Base-by-base conservation (phyloP, 2,888 invertebrate genomes). In the Capitulum mitella region DNA sequence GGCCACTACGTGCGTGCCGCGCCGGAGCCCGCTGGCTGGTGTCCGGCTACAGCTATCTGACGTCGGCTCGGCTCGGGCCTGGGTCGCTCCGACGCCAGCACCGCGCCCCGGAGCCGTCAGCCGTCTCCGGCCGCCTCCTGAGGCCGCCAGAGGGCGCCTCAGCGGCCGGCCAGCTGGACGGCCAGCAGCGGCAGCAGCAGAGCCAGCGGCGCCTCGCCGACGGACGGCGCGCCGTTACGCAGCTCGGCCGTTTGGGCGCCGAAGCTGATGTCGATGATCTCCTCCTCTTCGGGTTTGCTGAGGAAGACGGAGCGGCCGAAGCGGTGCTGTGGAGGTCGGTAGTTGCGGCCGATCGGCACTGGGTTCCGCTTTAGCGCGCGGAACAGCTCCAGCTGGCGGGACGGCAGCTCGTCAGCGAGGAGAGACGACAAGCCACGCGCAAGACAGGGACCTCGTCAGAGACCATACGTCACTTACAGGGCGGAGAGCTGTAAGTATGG, bases 271-370 rank as follows among this genome's bases (percentile, higher is more conserved):
- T 6, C 32, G 19, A 19, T 37, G 6, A 22, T 32, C 19, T 40
- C 93, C 93, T 93, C 84, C 91, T 89, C 3, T 86, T 87, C 10
- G 93, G 90, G 88, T 83, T 89, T 89, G 78, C 92, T 87, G 43
- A 90, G 89, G 84, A 91, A 92, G 78, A 92, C 87, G 75, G 91
- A 88, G 74, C 92, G 88, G 61, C 89, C 89, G 82, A 91, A 90
- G n/a, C 92, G 86, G 0, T 90, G 89, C 83, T 92, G 92, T 12
- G 91, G 85, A 82, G 87, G 87, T 80, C 92, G 89, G 85, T 89
- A 92, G 87, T 92, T 92, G 85, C 92, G 91, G 16, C 89, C 91
- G 12, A 92, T 87, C n/a, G 87, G 87, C 40, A 89, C 87, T 14
- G 86, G 85, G 83, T 89, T 89, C 82, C 89, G 89, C 32, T 90